Evolutionary conservation across 64 coral and sea anemone genomes (phyloP).

Genomic region (Montipora cactus): DNA sequence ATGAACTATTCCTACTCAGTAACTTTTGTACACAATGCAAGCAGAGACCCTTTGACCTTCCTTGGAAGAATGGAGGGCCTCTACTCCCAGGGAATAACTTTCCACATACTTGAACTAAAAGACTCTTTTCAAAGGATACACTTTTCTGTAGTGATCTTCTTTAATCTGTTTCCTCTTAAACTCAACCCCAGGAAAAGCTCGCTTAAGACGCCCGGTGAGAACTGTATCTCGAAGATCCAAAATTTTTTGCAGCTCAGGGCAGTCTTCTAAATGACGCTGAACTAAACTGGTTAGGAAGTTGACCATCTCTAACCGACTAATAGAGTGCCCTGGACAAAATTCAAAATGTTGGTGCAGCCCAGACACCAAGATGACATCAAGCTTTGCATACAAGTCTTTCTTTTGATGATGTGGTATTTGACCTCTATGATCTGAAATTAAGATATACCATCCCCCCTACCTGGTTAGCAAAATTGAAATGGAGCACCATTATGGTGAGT

Average conservation of each 20-base stretch:
- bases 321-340: slow-evolving; percentile 63
- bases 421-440: not conserved
- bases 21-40: too few relatives aligned
- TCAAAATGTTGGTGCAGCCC: slow-evolving; percentile 89
- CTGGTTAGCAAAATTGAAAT: too few relatives aligned
- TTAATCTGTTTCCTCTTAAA: slow-evolving; percentile 88
- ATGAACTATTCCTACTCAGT: too few relatives aligned
- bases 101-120: not conserved
- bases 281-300: slow-evolving; percentile 81
- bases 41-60: too few relatives aligned
- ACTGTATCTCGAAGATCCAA: slow-evolving; percentile 88
- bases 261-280: slow-evolving; percentile 57
- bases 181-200: slow-evolving; percentile 87
- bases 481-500: too few relatives aligned
- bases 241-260: slow-evolving; percentile 88
- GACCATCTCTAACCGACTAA: slow-evolving; percentile 86
- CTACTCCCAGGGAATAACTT: not conserved
- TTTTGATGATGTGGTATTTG: slow-evolving; percentile 58
- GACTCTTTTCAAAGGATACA: slow-evolving; percentile 72
- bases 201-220: slow-evolving; percentile 80
- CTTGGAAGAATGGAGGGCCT: too few relatives aligned
- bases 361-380: slow-evolving; percentile 83
- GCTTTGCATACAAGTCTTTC: slow-evolving; percentile 84
- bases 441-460: not conserved
- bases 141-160: slow-evolving; percentile 83